These are phyloP conservation scores for Orestias chungarensis DNA, from an alignment of 2,797 vertebrate species.

Conservation along the genomic window DNA sequence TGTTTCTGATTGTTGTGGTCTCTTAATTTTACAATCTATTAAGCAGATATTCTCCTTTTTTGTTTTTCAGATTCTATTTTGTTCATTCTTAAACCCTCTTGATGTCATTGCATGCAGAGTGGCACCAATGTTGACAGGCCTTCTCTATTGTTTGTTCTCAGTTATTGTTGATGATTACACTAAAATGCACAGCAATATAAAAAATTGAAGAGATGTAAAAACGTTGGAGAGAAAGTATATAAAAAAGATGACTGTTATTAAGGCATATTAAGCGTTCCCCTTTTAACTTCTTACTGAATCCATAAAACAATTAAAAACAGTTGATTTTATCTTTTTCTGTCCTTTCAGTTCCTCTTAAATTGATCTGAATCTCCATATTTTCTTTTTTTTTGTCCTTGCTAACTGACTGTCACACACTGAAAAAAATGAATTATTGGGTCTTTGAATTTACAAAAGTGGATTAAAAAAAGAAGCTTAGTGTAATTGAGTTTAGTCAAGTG, in stretches of 20 bases:
- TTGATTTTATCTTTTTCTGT: constrained; percentile 21
- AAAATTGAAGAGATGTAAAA: not conserved
- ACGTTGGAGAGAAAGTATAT: not conserved
- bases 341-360: constrained; percentile 30
- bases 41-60: not conserved
- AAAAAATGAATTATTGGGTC: no score
- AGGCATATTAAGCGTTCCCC: constrained; percentile 26
- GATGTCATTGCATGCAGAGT: constrained; percentile 6
- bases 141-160: constrained; percentile 7
- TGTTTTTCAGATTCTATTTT: not conserved
- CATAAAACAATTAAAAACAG: constrained; percentile 36
- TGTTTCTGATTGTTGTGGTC: constrained; percentile 1
- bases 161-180: constrained; percentile 18
- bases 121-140: not conserved
- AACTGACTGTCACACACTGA: no score
- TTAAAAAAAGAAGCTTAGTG: no score
- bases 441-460: no score
- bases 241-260: constrained; percentile 34
- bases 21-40: not conserved
- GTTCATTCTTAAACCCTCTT: constrained; percentile 3
- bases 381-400: not conserved
- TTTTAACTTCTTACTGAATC: constrained; percentile 1
- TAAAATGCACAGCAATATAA: constrained; percentile 6
- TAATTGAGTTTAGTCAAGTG: no score
- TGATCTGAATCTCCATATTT: not conserved